Evolutionary conservation across 2,113 vertebrate genomes (phyloP).

Genomic region (Galeopterus variegatus): DNA sequence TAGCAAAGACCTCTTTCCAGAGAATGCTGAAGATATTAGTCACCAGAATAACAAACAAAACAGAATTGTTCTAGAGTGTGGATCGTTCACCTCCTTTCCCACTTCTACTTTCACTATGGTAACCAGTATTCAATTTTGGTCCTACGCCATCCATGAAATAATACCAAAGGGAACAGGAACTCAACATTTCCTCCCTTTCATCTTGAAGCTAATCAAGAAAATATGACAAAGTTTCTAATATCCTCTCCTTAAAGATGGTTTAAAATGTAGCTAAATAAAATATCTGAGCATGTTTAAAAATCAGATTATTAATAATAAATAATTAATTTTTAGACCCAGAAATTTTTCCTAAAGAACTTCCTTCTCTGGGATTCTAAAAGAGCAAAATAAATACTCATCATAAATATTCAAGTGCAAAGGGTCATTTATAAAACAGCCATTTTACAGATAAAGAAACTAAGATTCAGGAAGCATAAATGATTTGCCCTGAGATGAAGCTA

Average conservation of each 20-base stretch:
- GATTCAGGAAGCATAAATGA: neutral
- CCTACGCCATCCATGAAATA: neutral
- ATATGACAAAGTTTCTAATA: neutral
- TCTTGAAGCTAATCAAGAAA: neutral
- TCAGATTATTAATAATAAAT: conserved; percentile 16
- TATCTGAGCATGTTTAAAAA: neutral
- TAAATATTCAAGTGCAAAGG: neutral
- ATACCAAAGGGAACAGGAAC: neutral
- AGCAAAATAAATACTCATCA: neutral
- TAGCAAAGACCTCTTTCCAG: conserved; percentile 14
- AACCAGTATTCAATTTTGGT: neutral
- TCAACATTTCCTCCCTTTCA: neutral
- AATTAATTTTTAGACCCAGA: conserved; percentile 37
- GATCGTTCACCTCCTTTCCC: neutral
- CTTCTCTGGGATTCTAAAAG: conserved; percentile 12
- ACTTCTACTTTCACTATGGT: neutral
- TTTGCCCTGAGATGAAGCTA: neutral
- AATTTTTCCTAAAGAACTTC: conserved; percentile 16
- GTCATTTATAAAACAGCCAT: neutral
- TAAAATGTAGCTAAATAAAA: conserved; percentile 25
- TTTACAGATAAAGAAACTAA: neutral
- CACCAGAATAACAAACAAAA: neutral
- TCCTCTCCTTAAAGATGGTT: neutral
- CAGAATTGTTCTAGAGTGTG: neutral
- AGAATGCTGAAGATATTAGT: conserved; percentile 34